These are phyloP conservation scores for Heliconius hortense DNA, from an alignment of 2,888 invertebrate species.

Conservation along the genomic window DNA sequence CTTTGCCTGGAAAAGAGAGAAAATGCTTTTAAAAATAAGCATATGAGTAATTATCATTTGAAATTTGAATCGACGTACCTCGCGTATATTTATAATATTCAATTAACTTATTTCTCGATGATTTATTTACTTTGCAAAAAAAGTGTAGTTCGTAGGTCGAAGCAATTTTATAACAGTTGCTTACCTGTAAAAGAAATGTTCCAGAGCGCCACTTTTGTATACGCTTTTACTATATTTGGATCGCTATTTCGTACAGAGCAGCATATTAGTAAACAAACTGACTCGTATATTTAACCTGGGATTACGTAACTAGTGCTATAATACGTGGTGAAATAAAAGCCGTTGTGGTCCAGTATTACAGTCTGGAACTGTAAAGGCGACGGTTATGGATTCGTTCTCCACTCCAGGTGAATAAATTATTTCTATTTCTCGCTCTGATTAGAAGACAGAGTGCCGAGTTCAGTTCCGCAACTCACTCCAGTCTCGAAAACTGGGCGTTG, in stretches of 20 bases:
- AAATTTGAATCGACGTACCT: neutral
- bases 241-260: slow-evolving; percentile 32
- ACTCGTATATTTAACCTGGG: neutral
- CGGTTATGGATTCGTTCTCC: too few species aligned
- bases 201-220: slow-evolving; percentile 37
- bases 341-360: too few species aligned
- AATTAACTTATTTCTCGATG: neutral
- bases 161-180: too few species aligned
- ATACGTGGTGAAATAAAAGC: neutral
- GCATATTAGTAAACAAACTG: slow-evolving; percentile 11
- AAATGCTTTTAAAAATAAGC: too few species aligned
- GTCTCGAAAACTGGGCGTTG: too few species aligned
- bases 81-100: neutral
- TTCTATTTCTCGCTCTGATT: too few species aligned
- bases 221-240: slow-evolving; percentile 40
- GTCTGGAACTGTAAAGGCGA: too few species aligned
- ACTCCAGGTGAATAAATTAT: too few species aligned
- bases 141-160: neutral
- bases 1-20: too few species aligned
- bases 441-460: too few species aligned
- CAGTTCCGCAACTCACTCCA: too few species aligned
- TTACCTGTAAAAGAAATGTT: slow-evolving; percentile 20
- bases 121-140: neutral
- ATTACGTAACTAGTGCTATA: neutral
- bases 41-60: neutral